phyloP scores from a whole-genome alignment of 2,113 vertebrate genomes.

The Chloroceryle aenea region DNA sequence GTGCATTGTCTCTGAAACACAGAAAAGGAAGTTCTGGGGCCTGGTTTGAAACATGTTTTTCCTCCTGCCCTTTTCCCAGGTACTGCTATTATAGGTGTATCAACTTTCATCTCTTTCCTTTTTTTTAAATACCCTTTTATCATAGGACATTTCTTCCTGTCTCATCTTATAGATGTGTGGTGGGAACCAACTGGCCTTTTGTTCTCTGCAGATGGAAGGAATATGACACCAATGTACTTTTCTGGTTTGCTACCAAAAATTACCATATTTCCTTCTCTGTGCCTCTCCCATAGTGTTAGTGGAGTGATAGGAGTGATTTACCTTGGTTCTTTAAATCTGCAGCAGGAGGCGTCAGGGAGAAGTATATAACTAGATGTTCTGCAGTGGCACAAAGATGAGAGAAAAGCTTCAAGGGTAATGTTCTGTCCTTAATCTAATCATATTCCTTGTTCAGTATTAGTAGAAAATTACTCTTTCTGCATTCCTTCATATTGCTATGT shows the following conservation, averaged over 20 bases:
- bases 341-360: neutral
- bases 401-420: conserved; percentile 50
- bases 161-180: conserved; percentile 16
- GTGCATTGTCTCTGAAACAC: neutral
- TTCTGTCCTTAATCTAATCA: conserved; percentile 63
- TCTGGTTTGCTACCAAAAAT: neutral
- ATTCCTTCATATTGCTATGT: conserved; percentile 28
- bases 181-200: conserved; percentile 34
- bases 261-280: neutral
- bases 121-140: conserved; percentile 16
- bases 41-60: neutral
- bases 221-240: conserved; percentile 15
- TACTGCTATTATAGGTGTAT: conserved; percentile 1
- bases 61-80: neutral
- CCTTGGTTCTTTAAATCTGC: conserved; percentile 21
- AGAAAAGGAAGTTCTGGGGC: neutral
- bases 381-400: conserved; percentile 9
- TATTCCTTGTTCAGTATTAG: conserved; percentile 40
- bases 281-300: neutral
- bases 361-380: conserved; percentile 18
- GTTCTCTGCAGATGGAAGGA: conserved; percentile 2
- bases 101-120: neutral
- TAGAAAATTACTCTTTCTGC: conserved; percentile 46
- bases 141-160: neutral
- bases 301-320: neutral